These are phyloP conservation scores for Alca torda DNA, from an alignment of 2,797 vertebrate genomes.

Conservation along the genomic window DNA sequence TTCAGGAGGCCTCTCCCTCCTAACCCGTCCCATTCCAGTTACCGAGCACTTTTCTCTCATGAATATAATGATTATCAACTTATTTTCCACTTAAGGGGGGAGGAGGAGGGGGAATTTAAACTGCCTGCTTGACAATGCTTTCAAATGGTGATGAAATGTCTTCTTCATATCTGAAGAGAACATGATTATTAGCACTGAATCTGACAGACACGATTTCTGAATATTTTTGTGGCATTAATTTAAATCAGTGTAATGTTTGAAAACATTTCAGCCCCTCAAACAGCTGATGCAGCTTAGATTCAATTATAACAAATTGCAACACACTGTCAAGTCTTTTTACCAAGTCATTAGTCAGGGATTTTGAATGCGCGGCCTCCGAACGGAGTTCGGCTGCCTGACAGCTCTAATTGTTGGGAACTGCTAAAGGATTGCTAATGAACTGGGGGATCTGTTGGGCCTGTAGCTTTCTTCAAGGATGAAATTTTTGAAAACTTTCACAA, in stretches of 20 bases:
- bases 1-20: background rate
- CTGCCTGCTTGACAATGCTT: constrained; percentile 63
- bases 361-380: constrained; percentile 65
- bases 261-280: constrained; percentile 85
- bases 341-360: constrained; percentile 88
- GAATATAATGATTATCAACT: constrained; percentile 31
- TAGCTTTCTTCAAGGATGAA: constrained; percentile 76
- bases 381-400: constrained; percentile 76
- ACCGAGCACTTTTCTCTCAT: background rate
- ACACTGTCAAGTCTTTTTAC: constrained; percentile 88
- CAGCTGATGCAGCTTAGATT: constrained; percentile 88
- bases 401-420: constrained; percentile 87
- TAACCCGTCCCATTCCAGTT: background rate
- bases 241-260: constrained; percentile 89
- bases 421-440: constrained; percentile 91
- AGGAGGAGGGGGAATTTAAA: constrained; percentile 26
- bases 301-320: constrained; percentile 88
- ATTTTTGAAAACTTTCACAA: constrained; percentile 82
- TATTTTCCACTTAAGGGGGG: constrained; percentile 22
- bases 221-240: constrained; percentile 80
- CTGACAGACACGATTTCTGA: constrained; percentile 70
- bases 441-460: constrained; percentile 77
- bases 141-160: constrained; percentile 65
- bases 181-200: constrained; percentile 64
- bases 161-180: constrained; percentile 58